Conservation (phyloP, 2,113 vertebrate species). For the Alouatta palliata region DNA sequence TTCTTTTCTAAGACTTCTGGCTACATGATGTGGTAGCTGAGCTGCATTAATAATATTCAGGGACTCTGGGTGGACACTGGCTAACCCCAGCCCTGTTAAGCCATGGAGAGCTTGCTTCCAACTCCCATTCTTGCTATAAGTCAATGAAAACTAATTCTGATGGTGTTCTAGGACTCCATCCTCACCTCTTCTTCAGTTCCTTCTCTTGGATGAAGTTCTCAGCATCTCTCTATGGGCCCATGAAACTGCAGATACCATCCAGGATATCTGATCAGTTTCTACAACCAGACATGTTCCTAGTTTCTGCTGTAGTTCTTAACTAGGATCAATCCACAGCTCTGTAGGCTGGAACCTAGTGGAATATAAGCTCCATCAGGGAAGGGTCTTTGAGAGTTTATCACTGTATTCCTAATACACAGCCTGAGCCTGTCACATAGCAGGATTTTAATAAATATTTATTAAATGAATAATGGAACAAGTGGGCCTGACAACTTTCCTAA, state of each 20-base stretch:
- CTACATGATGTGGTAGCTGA: not conserved
- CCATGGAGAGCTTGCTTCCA: not conserved
- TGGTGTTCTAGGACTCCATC: not conserved
- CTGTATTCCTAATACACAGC: not conserved
- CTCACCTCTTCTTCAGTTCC: not conserved
- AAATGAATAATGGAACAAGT: not conserved
- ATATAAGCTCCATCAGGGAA: not conserved
- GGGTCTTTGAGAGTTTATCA: not conserved
- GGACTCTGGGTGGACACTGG: not conserved
- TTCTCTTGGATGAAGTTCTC: not conserved
- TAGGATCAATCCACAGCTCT: not conserved
- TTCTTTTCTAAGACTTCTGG: not conserved
- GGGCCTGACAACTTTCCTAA: not conserved
- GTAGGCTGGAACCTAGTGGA: not conserved
- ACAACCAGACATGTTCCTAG: not conserved
- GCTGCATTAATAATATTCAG: not conserved
- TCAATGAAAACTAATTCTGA: not conserved
- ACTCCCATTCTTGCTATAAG: not conserved
- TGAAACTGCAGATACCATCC: not conserved
- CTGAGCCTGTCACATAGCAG: not conserved
- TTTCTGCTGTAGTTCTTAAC: not conserved
- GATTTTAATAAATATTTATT: not conserved
- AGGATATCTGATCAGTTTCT: not conserved
- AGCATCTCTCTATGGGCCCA: not conserved
- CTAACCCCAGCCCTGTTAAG: not conserved